These are phyloP conservation scores for Sphaerophoria rueppellii DNA, from an alignment of 2,888 invertebrate species.

Conservation along the genomic window DNA sequence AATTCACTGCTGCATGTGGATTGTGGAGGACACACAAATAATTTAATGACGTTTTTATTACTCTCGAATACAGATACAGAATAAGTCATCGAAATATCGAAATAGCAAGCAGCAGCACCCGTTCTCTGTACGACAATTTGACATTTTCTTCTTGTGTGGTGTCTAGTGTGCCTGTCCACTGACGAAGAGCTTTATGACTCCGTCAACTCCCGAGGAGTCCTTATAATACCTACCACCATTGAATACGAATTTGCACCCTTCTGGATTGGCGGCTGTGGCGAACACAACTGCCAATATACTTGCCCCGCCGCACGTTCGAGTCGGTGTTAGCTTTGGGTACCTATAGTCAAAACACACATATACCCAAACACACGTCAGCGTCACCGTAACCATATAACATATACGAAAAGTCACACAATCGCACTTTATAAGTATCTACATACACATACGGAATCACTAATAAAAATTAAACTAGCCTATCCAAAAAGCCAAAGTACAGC, in stretches of 20 bases:
- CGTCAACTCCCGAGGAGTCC: constrained; percentile 59
- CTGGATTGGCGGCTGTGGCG: constrained; percentile 40
- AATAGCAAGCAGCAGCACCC: constrained; percentile 43
- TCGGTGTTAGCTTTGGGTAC: constrained; percentile 24
- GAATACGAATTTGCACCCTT: constrained; percentile 64
- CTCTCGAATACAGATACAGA: constrained; percentile 71
- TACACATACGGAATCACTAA: constrained; percentile 76
- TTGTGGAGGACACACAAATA: constrained; percentile 69
- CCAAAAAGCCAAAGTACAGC: constrained; percentile 82
- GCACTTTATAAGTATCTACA: constrained; percentile 31
- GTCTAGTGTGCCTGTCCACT: constrained; percentile 38
- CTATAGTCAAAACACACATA: constrained; percentile 31
- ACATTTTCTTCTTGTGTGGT: constrained; percentile 20
- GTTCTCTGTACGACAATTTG: constrained; percentile 5
- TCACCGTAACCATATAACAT: not conserved
- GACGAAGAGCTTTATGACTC: constrained; percentile 17
- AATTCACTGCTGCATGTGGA: constrained; percentile 61
- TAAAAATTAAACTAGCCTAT: constrained; percentile 78
- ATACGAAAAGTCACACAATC: constrained; percentile 23
- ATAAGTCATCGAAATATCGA: constrained; percentile 71
- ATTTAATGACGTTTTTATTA: constrained; percentile 73
- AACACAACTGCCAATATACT: constrained; percentile 55
- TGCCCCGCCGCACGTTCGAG: constrained; percentile 20
- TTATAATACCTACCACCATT: constrained; percentile 59
- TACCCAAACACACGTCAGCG: constrained; percentile 5